A percentile compares a stretch with the other conserved stretches of the same genome.
Evolutionary conservation across 23 tunicate genomes (phyloP).

Genomic region (Trididemnum nubilum): DNA sequence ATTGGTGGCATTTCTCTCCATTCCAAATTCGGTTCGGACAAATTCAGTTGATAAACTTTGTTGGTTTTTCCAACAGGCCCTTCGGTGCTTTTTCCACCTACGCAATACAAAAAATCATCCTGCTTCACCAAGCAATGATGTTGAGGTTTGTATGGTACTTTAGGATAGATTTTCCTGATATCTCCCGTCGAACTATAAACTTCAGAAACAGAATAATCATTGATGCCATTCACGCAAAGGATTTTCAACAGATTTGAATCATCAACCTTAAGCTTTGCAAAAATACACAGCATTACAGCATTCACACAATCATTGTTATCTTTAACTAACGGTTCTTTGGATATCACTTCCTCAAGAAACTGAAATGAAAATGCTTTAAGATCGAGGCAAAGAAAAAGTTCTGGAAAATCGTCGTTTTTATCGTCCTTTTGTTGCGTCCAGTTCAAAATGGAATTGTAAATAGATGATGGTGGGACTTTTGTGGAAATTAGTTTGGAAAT

Average conservation of each 20-base stretch:
- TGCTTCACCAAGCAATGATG: neutral
- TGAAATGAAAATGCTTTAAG: neutral
- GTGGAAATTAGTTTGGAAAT: neutral
- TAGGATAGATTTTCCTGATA: neutral
- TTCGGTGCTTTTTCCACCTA: neutral
- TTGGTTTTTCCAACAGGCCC: neutral
- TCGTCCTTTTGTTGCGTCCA: neutral
- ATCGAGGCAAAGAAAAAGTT: neutral
- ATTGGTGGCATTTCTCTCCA: neutral
- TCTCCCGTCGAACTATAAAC: neutral
- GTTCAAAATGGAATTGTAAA: neutral
- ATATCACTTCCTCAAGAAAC: neutral
- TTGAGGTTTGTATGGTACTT: neutral
- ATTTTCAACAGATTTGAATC: too few species aligned
- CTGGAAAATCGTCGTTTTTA: neutral
- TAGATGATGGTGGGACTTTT: neutral
- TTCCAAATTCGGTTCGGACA: neutral
- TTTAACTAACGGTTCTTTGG: neutral
- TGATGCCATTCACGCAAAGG: too few species aligned
- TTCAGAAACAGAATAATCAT: neutral
- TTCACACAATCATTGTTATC: neutral
- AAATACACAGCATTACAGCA: too few species aligned
- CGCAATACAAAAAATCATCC: neutral
- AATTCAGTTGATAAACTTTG: neutral
- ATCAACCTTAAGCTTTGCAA: too few species aligned